phyloP scores from a whole-genome alignment of 2,113 vertebrate genomes.

The Entosphenus tridentatus region DNA sequence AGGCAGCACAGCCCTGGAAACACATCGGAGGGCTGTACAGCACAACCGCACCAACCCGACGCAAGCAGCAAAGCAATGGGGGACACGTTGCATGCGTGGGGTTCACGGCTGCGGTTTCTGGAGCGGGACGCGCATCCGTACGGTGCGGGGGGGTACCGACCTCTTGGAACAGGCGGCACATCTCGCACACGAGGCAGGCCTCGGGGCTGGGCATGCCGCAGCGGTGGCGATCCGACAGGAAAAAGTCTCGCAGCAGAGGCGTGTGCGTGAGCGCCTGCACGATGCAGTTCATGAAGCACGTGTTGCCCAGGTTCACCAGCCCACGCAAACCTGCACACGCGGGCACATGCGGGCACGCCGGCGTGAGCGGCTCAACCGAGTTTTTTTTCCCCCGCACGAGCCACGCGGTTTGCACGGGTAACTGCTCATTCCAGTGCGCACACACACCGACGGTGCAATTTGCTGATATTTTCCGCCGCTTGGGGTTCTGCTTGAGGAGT shows the following conservation, averaged over 20 bases:
- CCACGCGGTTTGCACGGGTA: slow-evolving; percentile 17
- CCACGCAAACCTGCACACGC: slow-evolving; percentile 55
- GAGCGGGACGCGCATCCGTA: no score
- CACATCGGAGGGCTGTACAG: no score
- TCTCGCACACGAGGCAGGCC: slow-evolving; percentile 95
- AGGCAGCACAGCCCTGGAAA: no score
- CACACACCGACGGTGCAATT: slow-evolving; percentile 91
- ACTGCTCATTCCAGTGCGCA: slow-evolving; percentile 17
- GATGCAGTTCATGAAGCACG: slow-evolving; percentile 98
- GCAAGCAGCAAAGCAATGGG: no score
- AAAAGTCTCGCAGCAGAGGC: slow-evolving; percentile 83
- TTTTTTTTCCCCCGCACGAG: slow-evolving; percentile 12
- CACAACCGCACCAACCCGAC: no score
- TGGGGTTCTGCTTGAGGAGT: slow-evolving; percentile 88
- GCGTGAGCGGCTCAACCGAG: slow-evolving; percentile 14
- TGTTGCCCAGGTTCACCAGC: slow-evolving; percentile 92
- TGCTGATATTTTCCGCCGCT: slow-evolving; percentile 88
- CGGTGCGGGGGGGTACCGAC: slow-evolving; percentile 17
- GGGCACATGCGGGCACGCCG: accelerated
- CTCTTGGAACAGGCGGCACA: slow-evolving; percentile 95
- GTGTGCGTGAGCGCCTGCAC: slow-evolving; percentile 94
- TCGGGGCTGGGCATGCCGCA: slow-evolving; percentile 94
- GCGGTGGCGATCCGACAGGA: slow-evolving; percentile 89
- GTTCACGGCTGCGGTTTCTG: no score
- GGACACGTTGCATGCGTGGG: no score